Percentiles rank a stretch among this genome's conserved stretches.
These are phyloP conservation scores for Helicoverpa zea DNA, from an alignment of 1,140 invertebrate genomes.

Conservation along the genomic window DNA sequence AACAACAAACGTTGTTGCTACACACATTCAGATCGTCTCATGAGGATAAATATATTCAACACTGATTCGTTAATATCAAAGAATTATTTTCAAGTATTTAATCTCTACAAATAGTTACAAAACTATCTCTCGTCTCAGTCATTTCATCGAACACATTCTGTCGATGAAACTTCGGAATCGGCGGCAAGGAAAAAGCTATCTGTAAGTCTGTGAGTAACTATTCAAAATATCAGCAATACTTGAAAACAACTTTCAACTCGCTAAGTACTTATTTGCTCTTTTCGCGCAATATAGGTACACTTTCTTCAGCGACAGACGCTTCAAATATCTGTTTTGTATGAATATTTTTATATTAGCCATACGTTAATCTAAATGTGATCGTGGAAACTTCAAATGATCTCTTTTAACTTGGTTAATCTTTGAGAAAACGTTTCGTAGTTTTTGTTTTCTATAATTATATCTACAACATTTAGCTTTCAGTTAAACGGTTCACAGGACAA, in stretches of 20 bases:
- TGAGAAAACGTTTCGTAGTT: no score
- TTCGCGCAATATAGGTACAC: not conserved
- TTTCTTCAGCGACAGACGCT: no score
- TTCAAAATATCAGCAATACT: constrained; percentile 22
- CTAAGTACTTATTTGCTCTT: constrained; percentile 26
- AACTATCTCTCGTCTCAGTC: not conserved
- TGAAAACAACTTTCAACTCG: not conserved
- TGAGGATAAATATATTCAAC: not conserved
- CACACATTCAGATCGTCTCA: no score
- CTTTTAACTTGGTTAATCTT: no score
- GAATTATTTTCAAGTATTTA: not conserved
- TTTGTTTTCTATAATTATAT: no score
- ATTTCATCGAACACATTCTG: constrained; percentile 1
- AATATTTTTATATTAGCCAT: no score
- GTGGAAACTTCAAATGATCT: no score
- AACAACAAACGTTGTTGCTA: no score
- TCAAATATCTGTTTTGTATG: not conserved
- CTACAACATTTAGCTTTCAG: no score
- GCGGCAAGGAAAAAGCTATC: constrained; percentile 19
- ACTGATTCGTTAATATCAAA: not conserved
- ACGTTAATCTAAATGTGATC: not conserved
- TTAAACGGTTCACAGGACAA: no score
- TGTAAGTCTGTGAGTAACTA: not conserved
- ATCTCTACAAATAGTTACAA: no score
- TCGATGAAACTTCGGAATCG: constrained; percentile 11